These are phyloP conservation scores for Aldrovandia affinis DNA, from an alignment of 2,797 vertebrate genomes.

Conservation along the genomic window DNA sequence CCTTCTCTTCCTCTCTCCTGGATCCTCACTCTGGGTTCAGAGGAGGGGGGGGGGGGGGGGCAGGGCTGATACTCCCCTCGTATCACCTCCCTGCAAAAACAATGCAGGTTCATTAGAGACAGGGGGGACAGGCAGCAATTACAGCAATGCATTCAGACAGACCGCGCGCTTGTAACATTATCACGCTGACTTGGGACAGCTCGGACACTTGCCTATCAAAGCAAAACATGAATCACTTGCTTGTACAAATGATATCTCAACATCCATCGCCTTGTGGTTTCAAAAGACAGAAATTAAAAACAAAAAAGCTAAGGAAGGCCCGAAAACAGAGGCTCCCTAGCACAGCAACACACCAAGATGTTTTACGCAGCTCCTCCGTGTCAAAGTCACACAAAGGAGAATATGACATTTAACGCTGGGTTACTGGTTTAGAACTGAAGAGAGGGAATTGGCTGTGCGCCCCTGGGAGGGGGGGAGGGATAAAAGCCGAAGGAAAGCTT, in stretches of 20 bases:
- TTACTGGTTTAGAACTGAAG: neutral
- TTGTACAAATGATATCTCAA: slow-evolving; percentile 17
- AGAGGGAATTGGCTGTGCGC: too few species aligned
- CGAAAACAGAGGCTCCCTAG: neutral
- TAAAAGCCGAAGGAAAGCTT: too few species aligned
- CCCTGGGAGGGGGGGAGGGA: too few species aligned
- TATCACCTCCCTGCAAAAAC: slow-evolving; percentile 76
- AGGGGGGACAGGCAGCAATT: slow-evolving; percentile 61
- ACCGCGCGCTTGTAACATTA: slow-evolving; percentile 4
- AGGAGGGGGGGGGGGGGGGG: too few species aligned
- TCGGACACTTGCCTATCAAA: slow-evolving; percentile 18
- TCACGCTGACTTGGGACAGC: neutral
- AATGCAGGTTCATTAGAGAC: slow-evolving; percentile 57
- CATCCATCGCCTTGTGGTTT: neutral
- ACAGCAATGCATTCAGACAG: slow-evolving; percentile 34
- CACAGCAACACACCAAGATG: neutral
- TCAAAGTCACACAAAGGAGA: neutral
- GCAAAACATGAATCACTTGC: slow-evolving; percentile 4
- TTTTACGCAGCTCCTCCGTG: neutral
- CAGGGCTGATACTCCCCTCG: slow-evolving; percentile 38
- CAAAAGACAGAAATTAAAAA: neutral
- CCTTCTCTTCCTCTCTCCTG: slow-evolving; percentile 53
- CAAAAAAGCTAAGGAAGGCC: neutral
- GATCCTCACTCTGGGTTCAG: slow-evolving; percentile 32
- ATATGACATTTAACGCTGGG: neutral